phyloP scores from a whole-genome alignment of 2,888 invertebrate genomes.

The Chrysomela aeneicollis region DNA sequence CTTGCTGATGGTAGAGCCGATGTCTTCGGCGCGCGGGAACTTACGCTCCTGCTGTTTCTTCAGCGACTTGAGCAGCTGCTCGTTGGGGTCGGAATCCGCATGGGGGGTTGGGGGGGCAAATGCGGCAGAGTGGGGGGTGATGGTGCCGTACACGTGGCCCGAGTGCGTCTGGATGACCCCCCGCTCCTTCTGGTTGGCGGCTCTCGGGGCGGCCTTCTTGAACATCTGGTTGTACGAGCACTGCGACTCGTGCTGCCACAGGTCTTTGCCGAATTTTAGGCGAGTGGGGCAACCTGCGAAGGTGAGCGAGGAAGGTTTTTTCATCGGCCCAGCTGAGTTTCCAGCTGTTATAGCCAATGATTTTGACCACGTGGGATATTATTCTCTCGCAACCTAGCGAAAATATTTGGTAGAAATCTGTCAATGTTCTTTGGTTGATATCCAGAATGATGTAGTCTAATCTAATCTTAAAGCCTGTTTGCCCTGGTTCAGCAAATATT shows the following conservation, averaged over 20 bases:
- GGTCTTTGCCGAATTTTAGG: constrained; percentile 49
- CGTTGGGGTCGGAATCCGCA: constrained; percentile 36
- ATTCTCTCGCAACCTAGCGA: no score
- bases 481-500: no score
- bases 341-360: no score
- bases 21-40: constrained; percentile 38
- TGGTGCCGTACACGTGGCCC: constrained; percentile 53
- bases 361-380: no score
- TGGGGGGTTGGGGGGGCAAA: constrained; percentile 46
- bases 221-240: constrained; percentile 51
- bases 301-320: no score
- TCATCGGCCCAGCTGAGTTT: no score
- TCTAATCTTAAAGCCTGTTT: no score
- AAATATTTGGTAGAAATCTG: no score
- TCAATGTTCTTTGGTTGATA: no score
- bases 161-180: constrained; percentile 56
- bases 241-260: constrained; percentile 52
- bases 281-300: constrained; percentile 41
- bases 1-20: constrained; percentile 27
- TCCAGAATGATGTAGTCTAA: no score
- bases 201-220: constrained; percentile 25
- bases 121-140: constrained; percentile 41
- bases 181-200: constrained; percentile 37
- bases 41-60: constrained; percentile 45
- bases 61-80: constrained; percentile 43